phyloP scores from a whole-genome alignment of 2,797 vertebrate species.

The Neostethus bicornis region DNA sequence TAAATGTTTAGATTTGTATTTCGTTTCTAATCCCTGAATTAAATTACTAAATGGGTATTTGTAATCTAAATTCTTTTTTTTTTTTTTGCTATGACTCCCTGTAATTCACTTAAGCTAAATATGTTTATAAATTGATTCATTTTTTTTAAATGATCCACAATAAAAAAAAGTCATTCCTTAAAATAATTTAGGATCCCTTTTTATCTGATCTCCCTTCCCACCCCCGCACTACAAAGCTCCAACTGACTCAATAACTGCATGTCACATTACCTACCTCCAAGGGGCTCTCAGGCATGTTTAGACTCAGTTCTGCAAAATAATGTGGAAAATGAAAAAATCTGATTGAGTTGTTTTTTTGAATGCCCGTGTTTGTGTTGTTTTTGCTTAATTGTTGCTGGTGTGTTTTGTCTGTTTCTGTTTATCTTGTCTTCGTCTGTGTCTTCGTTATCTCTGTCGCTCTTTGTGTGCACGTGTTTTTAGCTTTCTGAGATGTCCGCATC shows the following conservation, averaged over 20 bases:
- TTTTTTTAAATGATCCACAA: background rate
- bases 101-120: too few species aligned
- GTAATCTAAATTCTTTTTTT: constrained; percentile 18
- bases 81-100: too few species aligned
- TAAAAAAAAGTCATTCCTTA: background rate
- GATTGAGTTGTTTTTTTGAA: constrained; percentile 63
- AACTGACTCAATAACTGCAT: constrained; percentile 47
- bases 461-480: constrained; percentile 71
- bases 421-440: constrained; percentile 32
- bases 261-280: constrained; percentile 53
- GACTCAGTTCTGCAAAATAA: constrained; percentile 35
- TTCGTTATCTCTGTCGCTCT: constrained; percentile 37
- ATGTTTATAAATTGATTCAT: constrained; percentile 10
- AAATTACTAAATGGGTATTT: constrained; percentile 26
- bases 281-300: constrained; percentile 67
- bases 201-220: background rate
- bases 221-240: constrained; percentile 25
- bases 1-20: constrained; percentile 25
- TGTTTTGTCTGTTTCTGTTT: constrained; percentile 59
- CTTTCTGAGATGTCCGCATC: constrained; percentile 97
- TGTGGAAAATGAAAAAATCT: constrained; percentile 41
- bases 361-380: constrained; percentile 67
- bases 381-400: constrained; percentile 65
- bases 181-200: constrained; percentile 1
- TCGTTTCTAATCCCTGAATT: too few species aligned